A percentile compares a stretch with the other conserved stretches of the same genome.
Evolutionary conservation across 2,888 invertebrate genomes (phyloP).

Genomic region (Alloplasta piceator): DNA sequence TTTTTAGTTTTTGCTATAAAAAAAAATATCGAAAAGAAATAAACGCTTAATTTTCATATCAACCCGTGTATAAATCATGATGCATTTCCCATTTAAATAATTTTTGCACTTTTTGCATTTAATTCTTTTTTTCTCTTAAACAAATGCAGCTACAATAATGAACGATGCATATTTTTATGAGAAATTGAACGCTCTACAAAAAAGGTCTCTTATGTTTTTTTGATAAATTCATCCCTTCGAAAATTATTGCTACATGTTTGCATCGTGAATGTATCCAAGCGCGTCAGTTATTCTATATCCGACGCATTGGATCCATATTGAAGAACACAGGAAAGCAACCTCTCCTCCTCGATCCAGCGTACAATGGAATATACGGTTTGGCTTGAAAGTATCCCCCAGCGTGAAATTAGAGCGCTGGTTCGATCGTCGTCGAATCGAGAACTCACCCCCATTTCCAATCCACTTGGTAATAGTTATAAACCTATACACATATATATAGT

Average conservation of each 20-base stretch:
- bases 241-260: background rate
- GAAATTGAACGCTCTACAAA: no score
- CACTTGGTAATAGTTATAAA: slow-evolving; percentile 21
- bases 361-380: slow-evolving; percentile 15
- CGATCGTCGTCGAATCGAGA: slow-evolving; percentile 8
- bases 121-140: no score
- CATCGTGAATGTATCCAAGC: background rate
- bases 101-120: no score
- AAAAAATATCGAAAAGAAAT: slow-evolving; percentile 1
- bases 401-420: slow-evolving; percentile 35
- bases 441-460: slow-evolving; percentile 24
- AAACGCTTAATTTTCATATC: no score
- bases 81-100: no score
- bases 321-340: slow-evolving; percentile 10
- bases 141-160: no score
- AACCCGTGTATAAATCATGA: no score
- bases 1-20: no score
- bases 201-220: no score
- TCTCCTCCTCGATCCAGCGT: slow-evolving; percentile 11
- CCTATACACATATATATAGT: slow-evolving; percentile 2
- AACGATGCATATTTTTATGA: no score
- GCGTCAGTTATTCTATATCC: slow-evolving; percentile 17
- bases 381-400: slow-evolving; percentile 31
- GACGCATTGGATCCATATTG: slow-evolving; percentile 2
- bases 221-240: no score